Conservation (phyloP, 2,113 vertebrate species). For the Stigmatopora nigra region DNA sequence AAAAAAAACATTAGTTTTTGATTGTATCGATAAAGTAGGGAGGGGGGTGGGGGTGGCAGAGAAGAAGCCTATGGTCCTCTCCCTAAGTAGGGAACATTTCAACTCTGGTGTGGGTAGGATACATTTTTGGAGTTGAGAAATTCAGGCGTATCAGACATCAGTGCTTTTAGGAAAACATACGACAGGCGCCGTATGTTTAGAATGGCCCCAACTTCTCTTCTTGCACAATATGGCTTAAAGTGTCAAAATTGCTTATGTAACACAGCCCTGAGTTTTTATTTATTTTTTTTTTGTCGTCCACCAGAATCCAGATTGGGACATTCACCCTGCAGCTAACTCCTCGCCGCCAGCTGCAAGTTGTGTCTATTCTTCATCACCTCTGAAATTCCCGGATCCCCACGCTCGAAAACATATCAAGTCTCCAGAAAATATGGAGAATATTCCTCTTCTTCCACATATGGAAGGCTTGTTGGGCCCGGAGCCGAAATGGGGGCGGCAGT, state of each 20-base stretch:
- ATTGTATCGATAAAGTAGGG: neutral
- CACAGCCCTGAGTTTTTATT: conserved; percentile 89
- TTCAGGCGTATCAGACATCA: conserved; percentile 58
- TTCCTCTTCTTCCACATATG: conserved; percentile 99
- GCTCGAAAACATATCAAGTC: conserved; percentile 78
- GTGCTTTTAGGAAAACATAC: conserved; percentile 93
- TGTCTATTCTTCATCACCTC: conserved; percentile 71
- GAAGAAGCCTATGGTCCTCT: neutral
- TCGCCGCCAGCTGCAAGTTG: conserved; percentile 51
- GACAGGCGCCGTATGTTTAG: conserved; percentile 77
- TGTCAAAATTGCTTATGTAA: conserved; percentile 84
- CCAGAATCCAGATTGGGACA: conserved; percentile 67
- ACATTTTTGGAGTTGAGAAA: neutral
- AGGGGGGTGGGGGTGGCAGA: neutral
- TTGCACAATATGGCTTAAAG: conserved; percentile 81
- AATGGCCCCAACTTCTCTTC: conserved; percentile 76
- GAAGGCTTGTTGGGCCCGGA: conserved; percentile 83
- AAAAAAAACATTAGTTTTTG: neutral
- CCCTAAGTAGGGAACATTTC: neutral
- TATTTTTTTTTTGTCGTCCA: conserved; percentile 77
- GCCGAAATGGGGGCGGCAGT: conserved; percentile 63
- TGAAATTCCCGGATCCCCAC: conserved; percentile 66
- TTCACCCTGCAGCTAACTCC: conserved; percentile 67
- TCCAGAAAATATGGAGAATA: conserved; percentile 99
- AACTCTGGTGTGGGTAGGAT: neutral